These are phyloP conservation scores for Torymus aiolomorphi DNA, from an alignment of 2,888 invertebrate species.

Conservation along the genomic window DNA sequence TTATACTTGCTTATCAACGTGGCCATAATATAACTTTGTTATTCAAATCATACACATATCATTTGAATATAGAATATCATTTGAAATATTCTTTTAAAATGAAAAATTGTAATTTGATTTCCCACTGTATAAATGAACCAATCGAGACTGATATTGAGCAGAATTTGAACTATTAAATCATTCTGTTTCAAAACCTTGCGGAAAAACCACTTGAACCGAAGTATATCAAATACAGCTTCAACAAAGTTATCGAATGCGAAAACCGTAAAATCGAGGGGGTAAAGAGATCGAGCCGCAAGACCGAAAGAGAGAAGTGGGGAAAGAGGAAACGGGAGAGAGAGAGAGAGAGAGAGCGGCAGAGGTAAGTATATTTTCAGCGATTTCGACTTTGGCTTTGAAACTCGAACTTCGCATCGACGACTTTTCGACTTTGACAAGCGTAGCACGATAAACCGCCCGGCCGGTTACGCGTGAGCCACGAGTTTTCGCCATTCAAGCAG, in stretches of 20 bases:
- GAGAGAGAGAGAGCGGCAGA: not conserved
- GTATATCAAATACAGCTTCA: not conserved
- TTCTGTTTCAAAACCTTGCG: conserved; percentile 4
- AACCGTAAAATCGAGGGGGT: not conserved
- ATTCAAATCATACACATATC: too few relatives aligned
- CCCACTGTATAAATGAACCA: too few relatives aligned
- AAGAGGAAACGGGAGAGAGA: not conserved
- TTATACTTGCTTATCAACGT: too few relatives aligned
- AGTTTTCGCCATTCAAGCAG: conserved; percentile 30
- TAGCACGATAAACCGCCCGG: conserved; percentile 23
- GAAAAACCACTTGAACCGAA: conserved; percentile 1
- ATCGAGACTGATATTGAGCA: not conserved
- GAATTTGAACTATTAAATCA: conserved; percentile 8
- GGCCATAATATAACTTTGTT: too few relatives aligned
- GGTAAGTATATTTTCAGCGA: conserved; percentile 33
- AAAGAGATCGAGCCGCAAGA: conserved; percentile 11
- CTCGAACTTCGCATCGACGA: conserved; percentile 47
- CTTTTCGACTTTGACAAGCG: conserved; percentile 54
- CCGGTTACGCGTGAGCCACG: not conserved
- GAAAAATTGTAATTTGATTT: too few relatives aligned
- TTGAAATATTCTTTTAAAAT: too few relatives aligned
- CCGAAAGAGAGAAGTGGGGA: not conserved
- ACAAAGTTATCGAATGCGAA: conserved; percentile 15
- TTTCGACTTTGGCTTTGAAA: conserved; percentile 51
- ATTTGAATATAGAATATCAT: too few relatives aligned